A percentile compares a stretch with the other conserved stretches of the same genome.
Evolutionary conservation across 2,797 vertebrate species (phyloP).

Genomic region (Sciaenops ocellatus): DNA sequence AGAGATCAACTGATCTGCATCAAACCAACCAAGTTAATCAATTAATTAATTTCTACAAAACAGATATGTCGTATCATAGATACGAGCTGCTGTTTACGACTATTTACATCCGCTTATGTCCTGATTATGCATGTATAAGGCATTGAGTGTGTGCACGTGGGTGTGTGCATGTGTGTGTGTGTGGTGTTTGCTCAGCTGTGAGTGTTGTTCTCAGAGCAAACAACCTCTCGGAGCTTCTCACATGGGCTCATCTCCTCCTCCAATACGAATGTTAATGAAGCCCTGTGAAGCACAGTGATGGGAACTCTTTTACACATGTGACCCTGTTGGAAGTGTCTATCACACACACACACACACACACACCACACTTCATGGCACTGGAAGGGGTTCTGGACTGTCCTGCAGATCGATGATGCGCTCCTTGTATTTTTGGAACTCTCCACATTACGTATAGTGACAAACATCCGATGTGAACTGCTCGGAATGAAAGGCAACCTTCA

Average conservation of each 20-base stretch:
- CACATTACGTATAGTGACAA: conserved; percentile 33
- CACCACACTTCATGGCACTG: neutral
- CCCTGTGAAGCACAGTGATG: conserved; percentile 23
- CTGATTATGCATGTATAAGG: conserved; percentile 40
- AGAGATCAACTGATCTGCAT: neutral
- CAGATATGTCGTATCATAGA: conserved; percentile 18
- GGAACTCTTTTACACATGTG: conserved; percentile 8
- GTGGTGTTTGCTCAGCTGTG: conserved; percentile 76
- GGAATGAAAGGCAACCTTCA: conserved; percentile 69
- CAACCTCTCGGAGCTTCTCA: conserved; percentile 33
- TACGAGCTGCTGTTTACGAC: conserved; percentile 8
- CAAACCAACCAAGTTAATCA: neutral
- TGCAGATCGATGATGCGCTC: conserved; percentile 11
- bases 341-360: neutral
- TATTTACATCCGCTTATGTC: conserved; percentile 42
- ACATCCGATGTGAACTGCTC: conserved; percentile 21
- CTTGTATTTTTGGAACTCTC: conserved; percentile 23
- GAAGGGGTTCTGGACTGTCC: neutral
- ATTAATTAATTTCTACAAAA: neutral
- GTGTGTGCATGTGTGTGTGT: conserved; percentile 11
- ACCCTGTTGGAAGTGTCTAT: neutral
- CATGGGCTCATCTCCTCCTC: conserved; percentile 48
- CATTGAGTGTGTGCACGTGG: conserved; percentile 33
- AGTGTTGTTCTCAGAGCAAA: conserved; percentile 59
- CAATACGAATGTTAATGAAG: conserved; percentile 57